Evolutionary conservation across 1,140 invertebrate species (phyloP).

Genomic region (Calephelis virginiensis): DNA sequence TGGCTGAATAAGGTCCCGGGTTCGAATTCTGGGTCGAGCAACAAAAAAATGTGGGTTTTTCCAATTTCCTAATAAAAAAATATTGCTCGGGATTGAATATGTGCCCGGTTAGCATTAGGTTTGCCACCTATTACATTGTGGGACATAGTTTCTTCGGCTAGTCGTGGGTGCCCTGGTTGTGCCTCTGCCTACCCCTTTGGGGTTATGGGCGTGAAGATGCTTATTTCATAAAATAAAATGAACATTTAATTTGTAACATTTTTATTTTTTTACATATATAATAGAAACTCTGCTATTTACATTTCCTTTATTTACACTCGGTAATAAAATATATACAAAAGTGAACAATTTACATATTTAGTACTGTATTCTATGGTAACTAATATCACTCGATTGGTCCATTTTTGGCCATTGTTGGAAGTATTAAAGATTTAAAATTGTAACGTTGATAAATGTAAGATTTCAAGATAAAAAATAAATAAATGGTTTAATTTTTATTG

Average conservation of each 20-base stretch:
- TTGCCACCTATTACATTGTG: too few species aligned
- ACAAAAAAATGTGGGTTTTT: too few species aligned
- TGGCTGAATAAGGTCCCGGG: too few species aligned
- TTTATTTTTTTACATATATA: constrained; percentile 47
- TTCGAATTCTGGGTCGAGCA: too few species aligned
- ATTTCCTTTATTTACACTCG: constrained; percentile 63
- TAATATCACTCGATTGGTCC: constrained; percentile 64
- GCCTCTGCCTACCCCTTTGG: too few species aligned
- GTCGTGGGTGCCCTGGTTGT: too few species aligned
- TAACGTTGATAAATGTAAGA: background rate
- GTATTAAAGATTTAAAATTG: background rate
- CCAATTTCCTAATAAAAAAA: too few species aligned
- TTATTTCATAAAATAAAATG: constrained; percentile 10
- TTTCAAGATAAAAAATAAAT: constrained; percentile 7
- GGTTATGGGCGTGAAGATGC: too few species aligned
- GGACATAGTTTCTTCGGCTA: too few species aligned
- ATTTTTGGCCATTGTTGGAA: constrained; percentile 41
- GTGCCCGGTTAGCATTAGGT: too few species aligned
- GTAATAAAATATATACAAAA: constrained; percentile 51
- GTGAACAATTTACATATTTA: constrained; percentile 34
- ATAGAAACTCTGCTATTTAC: constrained; percentile 55
- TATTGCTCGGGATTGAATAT: too few species aligned
- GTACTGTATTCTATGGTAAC: constrained; percentile 63
- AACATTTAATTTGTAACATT: constrained; percentile 24
- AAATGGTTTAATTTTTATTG: background rate